These are phyloP conservation scores for Python bivittatus DNA, from an alignment of 2,113 vertebrate species.

Conservation along the genomic window DNA sequence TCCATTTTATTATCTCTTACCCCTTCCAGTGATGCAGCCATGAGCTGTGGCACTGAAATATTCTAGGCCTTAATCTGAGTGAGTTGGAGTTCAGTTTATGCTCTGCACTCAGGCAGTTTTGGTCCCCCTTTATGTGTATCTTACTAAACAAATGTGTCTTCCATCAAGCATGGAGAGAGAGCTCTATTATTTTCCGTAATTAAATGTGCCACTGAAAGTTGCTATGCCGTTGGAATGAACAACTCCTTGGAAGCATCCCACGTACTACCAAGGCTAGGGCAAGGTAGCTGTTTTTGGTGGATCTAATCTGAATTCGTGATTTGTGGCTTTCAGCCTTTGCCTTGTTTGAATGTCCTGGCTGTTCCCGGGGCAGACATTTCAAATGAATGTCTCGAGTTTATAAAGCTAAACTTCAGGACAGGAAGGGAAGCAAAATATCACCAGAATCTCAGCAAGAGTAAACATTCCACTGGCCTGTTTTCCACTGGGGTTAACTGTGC, in stretches of 20 bases:
- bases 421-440: conserved; percentile 60
- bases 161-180: neutral
- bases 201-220: conserved; percentile 11
- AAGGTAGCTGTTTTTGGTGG: neutral
- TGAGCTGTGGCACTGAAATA: neutral
- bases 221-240: neutral
- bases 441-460: conserved; percentile 35
- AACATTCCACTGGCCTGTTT: conserved; percentile 56
- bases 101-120: neutral
- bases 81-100: neutral
- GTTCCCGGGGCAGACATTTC: neutral
- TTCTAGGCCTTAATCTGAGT: neutral
- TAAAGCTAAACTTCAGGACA: conserved; percentile 36
- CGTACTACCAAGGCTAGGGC: neutral
- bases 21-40: neutral
- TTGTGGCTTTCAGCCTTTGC: neutral
- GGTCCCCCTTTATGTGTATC: neutral
- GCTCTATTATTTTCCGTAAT: neutral
- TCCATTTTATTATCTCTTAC: neutral
- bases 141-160: neutral
- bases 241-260: neutral
- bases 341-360: neutral
- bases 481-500: conserved; percentile 45
- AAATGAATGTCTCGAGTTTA: conserved; percentile 43
- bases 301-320: neutral